phyloP scores from a whole-genome alignment of 2,797 vertebrate genomes.

The Cryptoprocta ferox region DNA sequence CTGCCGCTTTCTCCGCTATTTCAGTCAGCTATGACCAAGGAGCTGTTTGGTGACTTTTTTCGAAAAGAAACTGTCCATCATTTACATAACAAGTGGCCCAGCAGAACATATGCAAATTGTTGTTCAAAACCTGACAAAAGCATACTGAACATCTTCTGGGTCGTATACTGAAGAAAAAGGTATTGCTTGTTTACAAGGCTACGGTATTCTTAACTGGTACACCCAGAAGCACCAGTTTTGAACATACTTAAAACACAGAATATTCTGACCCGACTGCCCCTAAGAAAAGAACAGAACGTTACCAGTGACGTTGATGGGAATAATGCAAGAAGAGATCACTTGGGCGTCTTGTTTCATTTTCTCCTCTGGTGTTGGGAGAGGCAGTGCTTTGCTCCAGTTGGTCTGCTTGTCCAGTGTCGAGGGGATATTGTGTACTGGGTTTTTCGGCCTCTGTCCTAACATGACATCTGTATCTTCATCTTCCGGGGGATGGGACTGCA shows the following conservation, averaged over 20 bases:
- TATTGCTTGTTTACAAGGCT: slow-evolving; percentile 53
- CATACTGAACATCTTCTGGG: slow-evolving; percentile 59
- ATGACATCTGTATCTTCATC: slow-evolving; percentile 94
- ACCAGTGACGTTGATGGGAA: slow-evolving; percentile 99
- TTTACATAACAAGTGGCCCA: slow-evolving; percentile 82
- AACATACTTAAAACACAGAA: slow-evolving; percentile 78
- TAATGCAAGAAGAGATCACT: slow-evolving; percentile 96
- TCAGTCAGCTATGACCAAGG: slow-evolving; percentile 87
- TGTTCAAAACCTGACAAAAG: slow-evolving; percentile 71
- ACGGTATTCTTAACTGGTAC: background rate
- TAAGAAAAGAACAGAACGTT: slow-evolving; percentile 87
- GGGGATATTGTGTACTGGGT: slow-evolving; percentile 96
- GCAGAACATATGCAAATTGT: slow-evolving; percentile 72
- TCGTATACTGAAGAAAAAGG: slow-evolving; percentile 43
- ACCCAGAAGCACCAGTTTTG: slow-evolving; percentile 63
- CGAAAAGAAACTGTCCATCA: slow-evolving; percentile 82
- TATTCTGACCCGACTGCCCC: slow-evolving; percentile 75
- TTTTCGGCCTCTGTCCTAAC: slow-evolving; percentile 96
- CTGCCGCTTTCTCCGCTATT: slow-evolving; percentile 87
- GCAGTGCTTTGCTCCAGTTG: slow-evolving; percentile 97
- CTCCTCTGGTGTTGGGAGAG: slow-evolving; percentile 97
- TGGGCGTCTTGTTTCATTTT: slow-evolving; percentile 97
- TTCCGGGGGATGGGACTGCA: slow-evolving; percentile 93
- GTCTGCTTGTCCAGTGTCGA: slow-evolving; percentile 99
- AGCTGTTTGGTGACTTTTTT: slow-evolving; percentile 82